phyloP scores from a whole-genome alignment of 2,797 vertebrate species.

The Calcarius lapponicus region DNA sequence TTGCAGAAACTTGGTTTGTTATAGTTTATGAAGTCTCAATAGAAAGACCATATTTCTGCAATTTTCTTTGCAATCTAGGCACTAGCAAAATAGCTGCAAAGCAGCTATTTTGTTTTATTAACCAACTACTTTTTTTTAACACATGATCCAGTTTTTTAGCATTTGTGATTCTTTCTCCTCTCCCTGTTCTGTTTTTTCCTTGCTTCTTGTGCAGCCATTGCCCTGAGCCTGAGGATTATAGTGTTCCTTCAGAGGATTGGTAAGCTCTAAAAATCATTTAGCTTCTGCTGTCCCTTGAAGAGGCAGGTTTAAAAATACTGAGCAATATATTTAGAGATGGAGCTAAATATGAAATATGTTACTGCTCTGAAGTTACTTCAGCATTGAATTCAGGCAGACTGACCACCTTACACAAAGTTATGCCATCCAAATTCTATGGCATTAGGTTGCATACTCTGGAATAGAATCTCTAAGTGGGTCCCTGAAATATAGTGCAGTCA shows the following conservation, averaged over 20 bases:
- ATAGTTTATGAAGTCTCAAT: neutral
- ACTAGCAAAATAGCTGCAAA: neutral
- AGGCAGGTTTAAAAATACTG: neutral
- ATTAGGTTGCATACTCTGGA: neutral
- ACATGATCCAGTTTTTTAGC: neutral
- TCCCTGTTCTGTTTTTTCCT: slow-evolving; percentile 70
- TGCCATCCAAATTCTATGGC: neutral
- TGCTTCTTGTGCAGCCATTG: slow-evolving; percentile 87
- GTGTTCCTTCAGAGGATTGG: slow-evolving; percentile 92
- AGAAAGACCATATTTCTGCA: neutral
- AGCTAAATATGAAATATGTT: neutral
- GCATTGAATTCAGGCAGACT: neutral
- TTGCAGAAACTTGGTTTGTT: neutral
- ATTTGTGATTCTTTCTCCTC: slow-evolving; percentile 65
- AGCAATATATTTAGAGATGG: neutral
- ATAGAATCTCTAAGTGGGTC: neutral
- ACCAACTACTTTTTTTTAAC: neutral
- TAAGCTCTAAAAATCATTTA: slow-evolving; percentile 81
- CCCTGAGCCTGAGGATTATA: slow-evolving; percentile 93
- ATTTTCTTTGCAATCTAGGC: neutral
- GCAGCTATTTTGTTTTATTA: neutral
- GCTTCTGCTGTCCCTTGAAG: slow-evolving; percentile 58
- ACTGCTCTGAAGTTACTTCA: neutral
- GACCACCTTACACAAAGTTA: neutral
- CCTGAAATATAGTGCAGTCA: neutral